Conservation (phyloP, 2,113 vertebrate species). For the Turnix velox region DNA sequence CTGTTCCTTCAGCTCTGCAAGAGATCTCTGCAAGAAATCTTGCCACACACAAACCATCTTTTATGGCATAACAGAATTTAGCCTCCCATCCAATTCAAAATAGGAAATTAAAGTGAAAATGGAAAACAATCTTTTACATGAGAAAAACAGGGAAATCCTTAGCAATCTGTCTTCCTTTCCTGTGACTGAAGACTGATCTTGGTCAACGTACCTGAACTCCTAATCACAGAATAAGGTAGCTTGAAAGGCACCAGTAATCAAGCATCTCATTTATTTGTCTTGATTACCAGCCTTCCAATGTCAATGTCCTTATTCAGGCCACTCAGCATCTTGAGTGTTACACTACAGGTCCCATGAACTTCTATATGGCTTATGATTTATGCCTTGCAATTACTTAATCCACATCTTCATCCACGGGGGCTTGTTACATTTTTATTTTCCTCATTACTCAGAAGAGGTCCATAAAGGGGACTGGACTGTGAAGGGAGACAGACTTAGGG, state of each 20-base stretch:
- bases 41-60: neutral
- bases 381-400: neutral
- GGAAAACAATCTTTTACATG: accelerated
- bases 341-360: neutral
- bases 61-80: neutral
- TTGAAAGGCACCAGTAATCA: neutral
- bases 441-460: neutral
- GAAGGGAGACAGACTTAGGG: neutral
- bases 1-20: neutral
- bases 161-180: neutral
- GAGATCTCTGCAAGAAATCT: neutral
- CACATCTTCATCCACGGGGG: neutral
- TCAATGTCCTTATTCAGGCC: neutral
- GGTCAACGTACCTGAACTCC: neutral
- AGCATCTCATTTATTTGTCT: neutral
- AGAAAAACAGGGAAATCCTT: neutral
- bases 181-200: neutral
- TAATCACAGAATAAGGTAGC: neutral
- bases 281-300: neutral
- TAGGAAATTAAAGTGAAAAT: neutral
- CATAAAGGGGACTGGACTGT: neutral
- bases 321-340: neutral
- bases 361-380: neutral
- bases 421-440: neutral
- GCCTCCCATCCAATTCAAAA: neutral